Evolutionary conservation across 1,140 invertebrate species (phyloP), one percentile per base, ranked within the genome.

Genomic region (Adelges cooleyi): DNA sequence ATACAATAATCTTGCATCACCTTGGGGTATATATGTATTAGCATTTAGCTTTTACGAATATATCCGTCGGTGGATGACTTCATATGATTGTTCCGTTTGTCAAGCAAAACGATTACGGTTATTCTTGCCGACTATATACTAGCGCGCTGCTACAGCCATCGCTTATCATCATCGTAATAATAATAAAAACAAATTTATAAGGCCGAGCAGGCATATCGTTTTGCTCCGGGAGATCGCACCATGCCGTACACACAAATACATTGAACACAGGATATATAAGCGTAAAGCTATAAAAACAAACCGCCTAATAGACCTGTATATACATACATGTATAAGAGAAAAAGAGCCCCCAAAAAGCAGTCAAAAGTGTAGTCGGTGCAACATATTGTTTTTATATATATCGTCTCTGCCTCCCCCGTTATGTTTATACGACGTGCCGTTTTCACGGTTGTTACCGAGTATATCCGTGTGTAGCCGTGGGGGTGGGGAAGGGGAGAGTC

Each of bases 361-460:
- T 62, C 56, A 48, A 48, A 62, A 62, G 54, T 44, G 25, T 33
- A 62, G 56, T 62, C 42, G 25, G 42, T 33, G 56, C 56, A 62
- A 62, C 56, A 62, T 62, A 62, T 62, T 62, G 56, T 62, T 62
- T 62, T 62, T 62, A 62, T 62, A 62, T 17, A 33, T 62, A 4
- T 53, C 29, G 8, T 8, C 52, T 27, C 23, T 13, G 5, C 11
- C 2, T 40, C 15, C 25, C 13, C 13, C 42, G 56, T 46, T 62
- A 29, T 46, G 44, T 62, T 46, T 48, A 62, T 48, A 48, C 56
- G 56, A 62, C 42, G 56, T 62, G 56, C 44, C 56, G 56, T 46
- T 62, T 62, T 62, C 56, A 62, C 56, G 56, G 56, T 62, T 62
- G 56, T 62, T 62, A 62, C 56, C 38, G 40, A 44, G 44, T 42